Conservation (phyloP, 2,113 vertebrate genomes). For the Peromyscus polionotus region DNA sequence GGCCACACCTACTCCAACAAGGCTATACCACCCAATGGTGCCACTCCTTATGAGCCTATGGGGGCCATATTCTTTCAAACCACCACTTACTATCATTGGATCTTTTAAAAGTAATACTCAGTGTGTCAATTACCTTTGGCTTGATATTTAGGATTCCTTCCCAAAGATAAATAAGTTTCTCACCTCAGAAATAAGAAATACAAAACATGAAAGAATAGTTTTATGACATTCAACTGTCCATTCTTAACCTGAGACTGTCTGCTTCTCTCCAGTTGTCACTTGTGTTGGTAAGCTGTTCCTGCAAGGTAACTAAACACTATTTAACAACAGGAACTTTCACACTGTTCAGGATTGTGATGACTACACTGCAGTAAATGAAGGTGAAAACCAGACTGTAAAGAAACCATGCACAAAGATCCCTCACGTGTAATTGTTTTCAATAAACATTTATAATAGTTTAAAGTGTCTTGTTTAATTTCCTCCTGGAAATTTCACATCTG, state of each 20-base stretch:
- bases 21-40: not conserved
- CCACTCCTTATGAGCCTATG: not conserved
- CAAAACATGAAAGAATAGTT: conserved; percentile 11
- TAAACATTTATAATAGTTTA: not conserved
- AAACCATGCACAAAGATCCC: not conserved
- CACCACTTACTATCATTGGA: not conserved
- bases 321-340: conserved; percentile 34
- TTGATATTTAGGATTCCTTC: not conserved
- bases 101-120: not conserved
- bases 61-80: not conserved
- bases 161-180: conserved; percentile 11
- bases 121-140: not conserved
- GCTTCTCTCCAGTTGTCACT: not conserved
- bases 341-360: not conserved
- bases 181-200: not conserved
- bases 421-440: not conserved
- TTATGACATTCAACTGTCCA: not conserved
- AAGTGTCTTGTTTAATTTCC: conserved; percentile 24
- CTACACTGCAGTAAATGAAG: not conserved
- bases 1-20: not conserved
- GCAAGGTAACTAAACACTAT: not conserved
- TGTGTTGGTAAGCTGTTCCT: not conserved
- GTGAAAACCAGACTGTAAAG: conserved; percentile 43
- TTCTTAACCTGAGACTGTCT: conserved; percentile 17
- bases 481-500: conserved; percentile 47